Percentiles rank a stretch among this genome's conserved stretches.
Evolutionary conservation across 2,113 vertebrate species (phyloP).

Genomic region (Paradoxurus hermaphroditus): DNA sequence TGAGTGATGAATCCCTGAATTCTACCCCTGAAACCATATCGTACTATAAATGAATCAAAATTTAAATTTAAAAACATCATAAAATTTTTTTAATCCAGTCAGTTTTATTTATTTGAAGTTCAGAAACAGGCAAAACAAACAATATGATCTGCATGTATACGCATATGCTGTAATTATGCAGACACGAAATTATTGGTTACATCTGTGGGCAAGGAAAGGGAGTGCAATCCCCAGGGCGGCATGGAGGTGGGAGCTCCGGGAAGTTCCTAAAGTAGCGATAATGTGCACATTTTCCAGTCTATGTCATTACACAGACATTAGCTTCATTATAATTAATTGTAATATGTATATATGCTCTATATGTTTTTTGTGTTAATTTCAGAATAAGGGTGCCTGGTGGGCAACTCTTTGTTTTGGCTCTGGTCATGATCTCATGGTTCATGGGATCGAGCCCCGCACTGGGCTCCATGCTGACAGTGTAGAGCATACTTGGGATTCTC

Average conservation of each 20-base stretch:
- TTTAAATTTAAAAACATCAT: no score
- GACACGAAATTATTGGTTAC: neutral
- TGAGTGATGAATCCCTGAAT: no score
- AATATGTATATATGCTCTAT: neutral
- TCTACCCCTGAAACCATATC: no score
- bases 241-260: neutral
- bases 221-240: neutral
- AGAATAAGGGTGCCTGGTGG: neutral
- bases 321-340: neutral
- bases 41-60: no score
- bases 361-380: neutral
- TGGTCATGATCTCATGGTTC: no score
- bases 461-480: no score
- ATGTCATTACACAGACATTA: neutral
- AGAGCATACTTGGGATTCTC: no score
- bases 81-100: no score
- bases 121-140: conserved; percentile 3
- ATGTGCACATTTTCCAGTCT: neutral
- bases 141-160: neutral
- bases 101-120: neutral
- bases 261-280: neutral
- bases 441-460: no score
- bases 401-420: no score
- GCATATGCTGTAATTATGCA: neutral
- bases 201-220: neutral